These are phyloP conservation scores for Opisthograptis luteolata DNA, from an alignment of 2,888 invertebrate genomes.

Conservation along the genomic window DNA sequence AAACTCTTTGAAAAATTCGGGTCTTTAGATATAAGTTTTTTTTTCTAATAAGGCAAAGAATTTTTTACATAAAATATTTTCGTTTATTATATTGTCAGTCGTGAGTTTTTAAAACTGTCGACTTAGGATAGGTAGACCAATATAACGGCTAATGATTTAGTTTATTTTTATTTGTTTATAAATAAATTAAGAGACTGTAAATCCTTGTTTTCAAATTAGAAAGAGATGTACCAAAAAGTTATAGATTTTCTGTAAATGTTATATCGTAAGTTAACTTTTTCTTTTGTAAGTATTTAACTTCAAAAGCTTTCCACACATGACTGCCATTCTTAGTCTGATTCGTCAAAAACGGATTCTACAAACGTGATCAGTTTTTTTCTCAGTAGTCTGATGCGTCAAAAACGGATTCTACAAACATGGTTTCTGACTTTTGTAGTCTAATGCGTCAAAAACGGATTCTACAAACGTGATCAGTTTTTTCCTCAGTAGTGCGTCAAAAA, in stretches of 20 bases:
- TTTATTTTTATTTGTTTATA: background rate
- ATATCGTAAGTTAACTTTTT: background rate
- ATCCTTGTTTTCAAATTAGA: constrained; percentile 16
- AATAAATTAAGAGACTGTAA: background rate
- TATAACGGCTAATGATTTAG: constrained; percentile 10
- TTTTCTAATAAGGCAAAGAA: background rate
- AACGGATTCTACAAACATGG: too few relatives aligned
- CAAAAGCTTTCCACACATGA: too few relatives aligned
- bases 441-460: too few relatives aligned
- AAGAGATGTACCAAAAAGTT: constrained; percentile 24
- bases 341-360: too few relatives aligned
- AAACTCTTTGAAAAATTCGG: too few relatives aligned
- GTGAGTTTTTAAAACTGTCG: constrained; percentile 15
- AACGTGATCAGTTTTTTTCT: too few relatives aligned
- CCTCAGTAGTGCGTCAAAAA: too few relatives aligned
- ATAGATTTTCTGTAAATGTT: constrained; percentile 10
- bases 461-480: too few relatives aligned
- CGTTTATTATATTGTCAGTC: constrained; percentile 5
- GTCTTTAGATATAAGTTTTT: background rate
- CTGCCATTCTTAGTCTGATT: too few relatives aligned
- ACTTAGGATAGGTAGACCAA: background rate
- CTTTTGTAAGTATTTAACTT: background rate
- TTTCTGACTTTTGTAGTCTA: too few relatives aligned
- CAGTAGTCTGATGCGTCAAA: too few relatives aligned
- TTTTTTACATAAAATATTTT: too few relatives aligned